Base-by-base conservation (phyloP, 2,888 invertebrate species). In the Melipona beecheii region DNA sequence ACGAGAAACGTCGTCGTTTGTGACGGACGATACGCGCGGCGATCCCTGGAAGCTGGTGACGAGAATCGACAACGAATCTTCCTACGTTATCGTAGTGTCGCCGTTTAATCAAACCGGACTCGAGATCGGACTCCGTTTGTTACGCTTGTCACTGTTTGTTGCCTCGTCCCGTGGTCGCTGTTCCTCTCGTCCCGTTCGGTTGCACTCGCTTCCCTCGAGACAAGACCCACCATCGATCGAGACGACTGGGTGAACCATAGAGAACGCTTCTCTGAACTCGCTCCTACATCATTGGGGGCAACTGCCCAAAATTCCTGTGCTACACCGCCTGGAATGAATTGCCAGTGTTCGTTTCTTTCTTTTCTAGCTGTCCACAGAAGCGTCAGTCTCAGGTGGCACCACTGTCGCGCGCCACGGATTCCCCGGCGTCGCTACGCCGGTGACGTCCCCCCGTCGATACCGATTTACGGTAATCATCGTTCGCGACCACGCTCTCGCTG, bases 251-350 rank as follows among this genome's bases (percentile, higher is more conserved):
- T 56, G 69, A 68, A 78, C 74, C 74, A 60, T 66, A 64, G 72
- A 74, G 78, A 66, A 81, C 66, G 70, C 62, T 73, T 70, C 77
- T 60, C 69, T n/a, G 69, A 60, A 60, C 78, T 90, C 82, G 73
- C 77, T 76, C 76, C 75, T 78, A 78, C 72, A 54, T 70, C 73
- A 11, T 43, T 43, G 9, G 9, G 72, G 65, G 75, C 70, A 76
- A 70, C 64, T 43, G 56, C 78, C 78, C 70, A 58, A n/a, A 73
- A 27, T 68, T 71, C 62, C 58, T 74, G 52, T 66, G 77, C 80
- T 84, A 82, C 84, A 77, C 80, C 74, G 72, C 74, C 84, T 88
- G 88, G 91, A 90, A 91, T 91, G 88, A 90, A 84, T 90, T 84
- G 89, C 89, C 89, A 86, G 87, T 86, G 79, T 84, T 78, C 80